A percentile compares a stretch with the other conserved stretches of the same genome.
Evolutionary conservation across 2,888 invertebrate genomes (phyloP).

Genomic region (Dynastes maya): DNA sequence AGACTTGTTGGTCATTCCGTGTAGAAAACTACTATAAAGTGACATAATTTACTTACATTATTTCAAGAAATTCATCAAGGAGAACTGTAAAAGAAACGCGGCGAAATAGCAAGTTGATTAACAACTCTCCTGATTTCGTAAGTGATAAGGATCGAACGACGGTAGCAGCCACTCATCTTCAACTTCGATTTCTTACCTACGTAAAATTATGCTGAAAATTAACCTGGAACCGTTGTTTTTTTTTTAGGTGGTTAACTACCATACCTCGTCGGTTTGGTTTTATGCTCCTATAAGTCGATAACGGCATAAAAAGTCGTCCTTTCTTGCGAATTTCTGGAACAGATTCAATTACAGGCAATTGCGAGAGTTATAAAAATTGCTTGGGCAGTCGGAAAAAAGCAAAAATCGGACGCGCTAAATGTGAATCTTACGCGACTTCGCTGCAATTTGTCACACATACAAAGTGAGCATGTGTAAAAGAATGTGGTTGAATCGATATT

Average conservation of each 20-base stretch:
- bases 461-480: conserved; percentile 64
- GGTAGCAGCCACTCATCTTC: conserved; percentile 11
- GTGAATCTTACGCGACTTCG: conserved; percentile 63
- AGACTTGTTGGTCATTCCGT: too few relatives aligned
- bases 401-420: conserved; percentile 40
- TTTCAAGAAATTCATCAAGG: too few relatives aligned
- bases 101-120: conserved; percentile 7
- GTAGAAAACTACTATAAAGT: too few relatives aligned
- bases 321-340: conserved; percentile 44
- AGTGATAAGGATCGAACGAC: conserved; percentile 2
- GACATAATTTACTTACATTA: too few relatives aligned
- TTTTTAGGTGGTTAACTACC: conserved; percentile 23
- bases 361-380: conserved; percentile 46
- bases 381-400: conserved; percentile 25
- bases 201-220: conserved; percentile 44
- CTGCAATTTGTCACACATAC: conserved; percentile 66
- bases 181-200: not conserved
- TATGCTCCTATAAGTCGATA: conserved; percentile 33
- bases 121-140: conserved; percentile 15
- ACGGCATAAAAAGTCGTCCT: not conserved
- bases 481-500: conserved; percentile 63
- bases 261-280: conserved; percentile 19
- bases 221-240: conserved; percentile 4
- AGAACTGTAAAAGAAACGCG: not conserved
- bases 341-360: conserved; percentile 44